Conservation (phyloP, 1,140 invertebrate species). For the Drosophila pachea region DNA sequence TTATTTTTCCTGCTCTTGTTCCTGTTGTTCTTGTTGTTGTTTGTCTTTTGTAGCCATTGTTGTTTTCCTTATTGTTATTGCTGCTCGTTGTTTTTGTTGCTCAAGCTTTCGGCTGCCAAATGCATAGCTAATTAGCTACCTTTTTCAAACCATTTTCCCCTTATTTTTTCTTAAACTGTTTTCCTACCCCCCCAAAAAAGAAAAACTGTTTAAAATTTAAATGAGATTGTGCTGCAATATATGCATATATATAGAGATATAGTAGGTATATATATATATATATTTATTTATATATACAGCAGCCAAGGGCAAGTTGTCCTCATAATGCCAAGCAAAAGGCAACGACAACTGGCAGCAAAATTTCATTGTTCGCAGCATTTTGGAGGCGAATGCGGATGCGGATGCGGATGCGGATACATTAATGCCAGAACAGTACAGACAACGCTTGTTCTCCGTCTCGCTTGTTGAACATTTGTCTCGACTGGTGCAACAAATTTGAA, state of each 20-base stretch:
- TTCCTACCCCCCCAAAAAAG: neutral
- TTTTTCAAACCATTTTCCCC: neutral
- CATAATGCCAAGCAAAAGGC: constrained; percentile 40
- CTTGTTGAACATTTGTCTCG: constrained; percentile 23
- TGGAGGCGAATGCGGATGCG: constrained; percentile 25
- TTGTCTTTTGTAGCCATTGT: constrained; percentile 24
- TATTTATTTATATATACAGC: constrained; percentile 6
- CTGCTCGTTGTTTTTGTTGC: constrained; percentile 16
- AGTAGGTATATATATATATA: constrained; percentile 6
- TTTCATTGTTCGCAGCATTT: constrained; percentile 45
- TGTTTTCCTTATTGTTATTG: no score
- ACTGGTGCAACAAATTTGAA: constrained; percentile 40
- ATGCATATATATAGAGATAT: neutral
- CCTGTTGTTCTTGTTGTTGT: constrained; percentile 23
- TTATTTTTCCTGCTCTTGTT: neutral
- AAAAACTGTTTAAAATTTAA: neutral
- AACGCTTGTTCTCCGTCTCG: no score
- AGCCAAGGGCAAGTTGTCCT: constrained; percentile 47
- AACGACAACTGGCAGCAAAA: constrained; percentile 35
- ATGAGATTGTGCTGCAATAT: constrained; percentile 8
- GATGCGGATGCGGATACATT: constrained; percentile 45
- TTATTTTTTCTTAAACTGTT: neutral
- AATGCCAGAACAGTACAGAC: no score
- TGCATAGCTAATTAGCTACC: constrained; percentile 48
- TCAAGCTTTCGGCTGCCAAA: constrained; percentile 26